Base-by-base conservation (phyloP, 2,888 invertebrate species). In the Lepidocyrtoides sp. region DNA sequence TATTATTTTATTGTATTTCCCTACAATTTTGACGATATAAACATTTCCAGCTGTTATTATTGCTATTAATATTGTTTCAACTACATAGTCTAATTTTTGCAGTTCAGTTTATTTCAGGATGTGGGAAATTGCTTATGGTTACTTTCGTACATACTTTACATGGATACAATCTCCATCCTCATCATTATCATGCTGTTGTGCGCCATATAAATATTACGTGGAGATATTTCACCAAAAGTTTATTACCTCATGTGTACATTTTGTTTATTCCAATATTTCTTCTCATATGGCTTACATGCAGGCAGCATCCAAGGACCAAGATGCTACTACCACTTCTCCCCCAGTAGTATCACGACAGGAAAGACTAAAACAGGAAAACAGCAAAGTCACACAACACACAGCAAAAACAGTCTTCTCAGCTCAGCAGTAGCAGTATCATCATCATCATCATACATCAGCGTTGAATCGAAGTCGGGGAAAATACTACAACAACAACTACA, bases 291-390 rank as follows among this genome's bases (percentile, higher is more conserved):
- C 60, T 10, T 23, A 63, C 63, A 63, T 32, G 32, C 14, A 66
- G 66, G 32, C 26, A 66, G 14, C 26, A 26, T 51, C 26, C 75
- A 54, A 77, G 51, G 51, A 51, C 77, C 77, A 77, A 5, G 60
- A 81, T 60, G 57, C 20, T 17, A 60, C 26, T 77, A 29, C 23
- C 32, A 72, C 77, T n/a, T n/a, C 41, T 12, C 72, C 72, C 17
- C 36, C 41, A 36, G 36, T 32, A 36, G 36, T 17, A 69, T 29
- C 10, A 77, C 60, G 60, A 60, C 57, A 60, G 60, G 79, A 57
- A 79, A 32, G 57, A 79, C 79, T 57, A 77, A 79, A 79, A 54
- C 54, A 32, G 81, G 57, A 81, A 60, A 81, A 81, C 60, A 81
- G 81, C 81, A 81, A 77, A 77, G 81, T 81, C 60, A 32, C 36